Conservation (phyloP, 2,888 invertebrate genomes). For the Chloroclysta siterata region DNA sequence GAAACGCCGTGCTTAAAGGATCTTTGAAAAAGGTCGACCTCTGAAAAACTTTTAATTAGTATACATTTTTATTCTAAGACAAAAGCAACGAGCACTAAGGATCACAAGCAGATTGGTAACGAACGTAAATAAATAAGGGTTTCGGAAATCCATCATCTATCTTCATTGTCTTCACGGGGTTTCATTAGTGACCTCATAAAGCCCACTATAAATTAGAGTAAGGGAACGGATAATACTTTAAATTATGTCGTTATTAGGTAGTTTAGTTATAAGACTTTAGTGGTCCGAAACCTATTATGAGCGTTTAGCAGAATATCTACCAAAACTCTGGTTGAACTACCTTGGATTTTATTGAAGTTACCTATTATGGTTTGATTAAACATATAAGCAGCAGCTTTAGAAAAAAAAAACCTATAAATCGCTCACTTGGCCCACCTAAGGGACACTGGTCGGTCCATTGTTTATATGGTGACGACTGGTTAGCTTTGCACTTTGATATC, state of each 20-base stretch:
- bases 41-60: too few relatives aligned
- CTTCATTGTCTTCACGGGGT: slow-evolving; percentile 28
- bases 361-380: too few relatives aligned
- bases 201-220: slow-evolving; percentile 26
- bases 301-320: not conserved
- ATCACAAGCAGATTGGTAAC: not conserved
- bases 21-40: too few relatives aligned
- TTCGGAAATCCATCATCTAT: slow-evolving; percentile 26
- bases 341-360: not conserved
- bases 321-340: not conserved
- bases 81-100: not conserved
- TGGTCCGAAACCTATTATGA: not conserved
- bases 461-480: too few relatives aligned
- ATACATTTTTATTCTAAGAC: not conserved
- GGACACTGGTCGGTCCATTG: too few relatives aligned
- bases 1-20: too few relatives aligned
- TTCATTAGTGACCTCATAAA: slow-evolving; percentile 20
- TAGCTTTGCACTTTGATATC: too few relatives aligned
- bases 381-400: not conserved
- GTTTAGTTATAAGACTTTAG: not conserved
- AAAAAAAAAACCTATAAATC: not conserved
- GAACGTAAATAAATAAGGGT: slow-evolving; percentile 18
- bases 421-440: not conserved
- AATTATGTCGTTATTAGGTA: not conserved
- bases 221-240: slow-evolving; percentile 4